phyloP scores from a whole-genome alignment of 2,113 vertebrate species.

The Gavia stellata region DNA sequence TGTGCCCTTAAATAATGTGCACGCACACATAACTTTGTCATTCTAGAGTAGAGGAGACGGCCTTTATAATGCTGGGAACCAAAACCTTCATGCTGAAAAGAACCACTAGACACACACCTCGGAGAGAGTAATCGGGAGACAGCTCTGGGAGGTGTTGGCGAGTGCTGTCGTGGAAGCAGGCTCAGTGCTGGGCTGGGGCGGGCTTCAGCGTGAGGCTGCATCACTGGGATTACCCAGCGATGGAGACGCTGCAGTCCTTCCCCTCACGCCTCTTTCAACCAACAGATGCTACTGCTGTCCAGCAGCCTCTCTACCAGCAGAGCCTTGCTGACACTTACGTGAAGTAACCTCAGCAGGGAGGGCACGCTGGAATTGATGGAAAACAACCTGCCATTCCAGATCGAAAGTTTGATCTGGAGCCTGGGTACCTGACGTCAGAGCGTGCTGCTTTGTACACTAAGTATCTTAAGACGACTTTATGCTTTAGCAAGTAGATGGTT shows the following conservation, averaged over 20 bases:
- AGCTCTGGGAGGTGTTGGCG: neutral
- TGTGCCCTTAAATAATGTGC: too few relatives aligned
- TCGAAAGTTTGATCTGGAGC: neutral
- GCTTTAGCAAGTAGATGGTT: neutral
- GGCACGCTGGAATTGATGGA: accelerated
- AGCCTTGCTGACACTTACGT: accelerated
- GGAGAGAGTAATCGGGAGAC: accelerated
- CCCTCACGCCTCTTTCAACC: accelerated
- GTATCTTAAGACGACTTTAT: accelerated
- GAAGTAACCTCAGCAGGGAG: neutral
- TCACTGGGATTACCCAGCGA: accelerated
- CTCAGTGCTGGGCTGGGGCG: neutral
- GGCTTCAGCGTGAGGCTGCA: neutral
- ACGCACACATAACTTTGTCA: accelerated
- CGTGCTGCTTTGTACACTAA: accelerated
- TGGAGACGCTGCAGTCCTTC: neutral
- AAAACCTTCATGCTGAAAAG: neutral
- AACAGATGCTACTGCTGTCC: accelerated
- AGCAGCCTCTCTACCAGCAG: neutral
- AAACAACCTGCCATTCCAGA: neutral
- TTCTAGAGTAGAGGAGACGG: neutral
- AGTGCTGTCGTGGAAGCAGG: neutral
- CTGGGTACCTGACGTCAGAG: neutral
- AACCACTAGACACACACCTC: accelerated
- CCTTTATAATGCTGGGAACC: neutral